Conservation (phyloP, 2,797 vertebrate genomes). For the Gambelia wislizenii region DNA sequence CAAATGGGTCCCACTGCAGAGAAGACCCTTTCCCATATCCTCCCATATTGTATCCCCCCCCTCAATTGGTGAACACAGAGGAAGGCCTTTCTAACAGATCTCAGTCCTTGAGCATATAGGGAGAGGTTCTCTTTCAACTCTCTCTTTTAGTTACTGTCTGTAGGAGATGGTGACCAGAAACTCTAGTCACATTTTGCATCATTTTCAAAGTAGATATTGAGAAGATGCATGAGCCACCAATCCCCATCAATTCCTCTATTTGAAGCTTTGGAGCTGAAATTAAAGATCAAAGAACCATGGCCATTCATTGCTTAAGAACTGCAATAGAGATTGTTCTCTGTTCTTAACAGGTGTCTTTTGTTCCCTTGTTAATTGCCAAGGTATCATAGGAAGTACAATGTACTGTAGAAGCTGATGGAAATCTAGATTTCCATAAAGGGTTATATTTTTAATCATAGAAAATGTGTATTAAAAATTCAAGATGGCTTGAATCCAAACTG, state of each 20-base stretch:
- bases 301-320: neutral
- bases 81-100: too few relatives aligned
- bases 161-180: neutral
- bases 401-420: neutral
- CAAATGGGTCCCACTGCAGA: too few relatives aligned
- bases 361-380: neutral
- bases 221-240: neutral
- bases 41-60: too few relatives aligned
- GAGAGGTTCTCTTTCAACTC: too few relatives aligned
- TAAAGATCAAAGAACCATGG: neutral
- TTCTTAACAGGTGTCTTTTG: neutral
- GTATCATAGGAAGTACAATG: too few relatives aligned
- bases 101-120: too few relatives aligned
- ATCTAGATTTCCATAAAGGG: conserved; percentile 2
- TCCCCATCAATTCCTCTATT: neutral
- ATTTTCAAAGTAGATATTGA: neutral
- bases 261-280: neutral
- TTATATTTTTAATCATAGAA: neutral
- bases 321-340: neutral
- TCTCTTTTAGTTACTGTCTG: neutral
- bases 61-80: too few relatives aligned
- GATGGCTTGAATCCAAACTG: conserved; percentile 9
- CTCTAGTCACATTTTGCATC: neutral
- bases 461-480: neutral
- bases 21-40: too few relatives aligned